Base-by-base conservation (phyloP, 1,140 invertebrate genomes). In the Apis laboriosa region DNA sequence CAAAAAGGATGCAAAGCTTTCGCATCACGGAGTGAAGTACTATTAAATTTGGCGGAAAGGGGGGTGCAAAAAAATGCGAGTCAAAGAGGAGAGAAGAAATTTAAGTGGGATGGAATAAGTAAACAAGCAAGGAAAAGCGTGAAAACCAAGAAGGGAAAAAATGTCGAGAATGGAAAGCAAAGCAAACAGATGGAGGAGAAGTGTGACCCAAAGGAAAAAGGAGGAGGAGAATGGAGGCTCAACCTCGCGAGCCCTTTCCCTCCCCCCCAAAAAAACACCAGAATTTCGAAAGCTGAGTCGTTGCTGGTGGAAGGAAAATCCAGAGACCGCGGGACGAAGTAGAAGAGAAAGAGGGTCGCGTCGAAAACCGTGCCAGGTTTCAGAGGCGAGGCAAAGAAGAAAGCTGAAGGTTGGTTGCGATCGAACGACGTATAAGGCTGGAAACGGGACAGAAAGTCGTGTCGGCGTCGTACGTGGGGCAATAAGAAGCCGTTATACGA, bases 401-500 rank as follows among this genome's bases (percentile, higher is more conserved):
- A 43, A 72, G 75, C 21, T 43, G 58, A 51, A 70, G 53, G 64
- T 51, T 60, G 24, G 68, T 66, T 24, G 76, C 51, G 67, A 80
- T 76, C 73, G 84, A 80, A 60, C 61, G 55, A 58, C 67, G 43
- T 34, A 55, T 34, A 60, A 28, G 51, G 19, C 64, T 74, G 64
- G 34, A 76, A 83, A 73, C 67, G 71, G 77, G 74, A 79, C 79
- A 43, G 79, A 84, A 77, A 81, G 80, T 87, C 80, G 77, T 85
- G 68, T 79, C 53, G 75, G 72, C 68, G 43, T 74, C 86, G 87
- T 85, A 83, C 80, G 74, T 77, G 71, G 75, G 66, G 79, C 84
- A 88, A 88, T 89, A 89, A 88, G 86, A 88, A 86, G 84, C 68
- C 64, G 73, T 84, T 87, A 83, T 89, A 81, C 84, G 68, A 84